A percentile compares a stretch with the other conserved stretches of the same genome.
Evolutionary conservation across 2,888 invertebrate genomes (phyloP).

Genomic region (Acholoe squamosa): DNA sequence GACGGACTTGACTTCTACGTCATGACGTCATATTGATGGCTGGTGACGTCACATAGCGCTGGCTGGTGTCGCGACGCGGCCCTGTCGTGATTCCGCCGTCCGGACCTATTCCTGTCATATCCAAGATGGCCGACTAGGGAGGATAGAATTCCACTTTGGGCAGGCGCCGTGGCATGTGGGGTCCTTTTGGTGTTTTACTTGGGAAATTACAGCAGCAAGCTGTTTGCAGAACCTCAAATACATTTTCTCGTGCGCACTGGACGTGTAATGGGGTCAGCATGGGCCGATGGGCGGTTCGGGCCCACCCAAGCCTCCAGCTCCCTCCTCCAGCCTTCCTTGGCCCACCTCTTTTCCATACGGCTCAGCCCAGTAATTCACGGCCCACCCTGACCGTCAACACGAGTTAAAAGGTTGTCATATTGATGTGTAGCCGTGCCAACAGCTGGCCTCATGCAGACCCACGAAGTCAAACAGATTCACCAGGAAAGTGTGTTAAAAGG

Average conservation of each 20-base stretch:
- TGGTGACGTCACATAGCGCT: conserved; percentile 36
- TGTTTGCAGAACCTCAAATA: conserved; percentile 46
- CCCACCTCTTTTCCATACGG: not conserved
- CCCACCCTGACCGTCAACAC: conserved; percentile 31
- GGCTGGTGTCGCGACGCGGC: not conserved
- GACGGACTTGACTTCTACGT: conserved; percentile 12
- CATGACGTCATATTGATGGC: conserved; percentile 9
- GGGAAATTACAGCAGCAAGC: conserved; percentile 51
- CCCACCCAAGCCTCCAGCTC: conserved; percentile 16
- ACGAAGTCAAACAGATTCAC: conserved; percentile 62
- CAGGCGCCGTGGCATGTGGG: not conserved
- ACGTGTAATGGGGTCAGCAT: conserved; percentile 59
- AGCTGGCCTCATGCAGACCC: conserved; percentile 54
- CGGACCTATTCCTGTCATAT: conserved; percentile 44
- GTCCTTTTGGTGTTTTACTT: conserved; percentile 45
- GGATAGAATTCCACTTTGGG: not conserved
- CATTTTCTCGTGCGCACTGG: conserved; percentile 49
- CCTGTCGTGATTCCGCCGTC: not conserved
- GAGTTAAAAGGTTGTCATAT: conserved; percentile 56
- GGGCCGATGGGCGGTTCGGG: conserved; percentile 42
- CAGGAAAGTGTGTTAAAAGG: conserved; percentile 60
- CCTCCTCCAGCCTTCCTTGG: not conserved
- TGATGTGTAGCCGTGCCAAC: conserved; percentile 50
- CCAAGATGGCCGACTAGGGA: conserved; percentile 17
- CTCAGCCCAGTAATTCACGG: not conserved